A percentile compares a stretch with the other conserved stretches of the same genome.
Conservation (phyloP, 1,140 invertebrate species). For the Hycleus phaleratus region DNA sequence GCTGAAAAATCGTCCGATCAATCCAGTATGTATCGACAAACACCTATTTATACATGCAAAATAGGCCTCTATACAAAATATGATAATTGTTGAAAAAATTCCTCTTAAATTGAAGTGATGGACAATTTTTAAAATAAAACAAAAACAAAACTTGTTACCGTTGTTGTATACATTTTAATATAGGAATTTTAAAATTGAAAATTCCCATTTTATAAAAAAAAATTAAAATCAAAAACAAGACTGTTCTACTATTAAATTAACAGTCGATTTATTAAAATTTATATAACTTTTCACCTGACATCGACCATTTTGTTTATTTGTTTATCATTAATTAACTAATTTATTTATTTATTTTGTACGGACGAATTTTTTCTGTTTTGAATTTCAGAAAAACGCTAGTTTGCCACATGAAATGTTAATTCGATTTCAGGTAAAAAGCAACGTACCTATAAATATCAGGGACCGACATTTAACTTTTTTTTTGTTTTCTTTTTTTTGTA, state of each 20-base stretch:
- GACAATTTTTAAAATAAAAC: neutral
- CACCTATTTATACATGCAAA: conserved; percentile 28
- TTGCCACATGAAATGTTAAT: neutral
- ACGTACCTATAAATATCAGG: conserved; percentile 32
- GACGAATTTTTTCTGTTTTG: conserved; percentile 4
- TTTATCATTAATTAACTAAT: neutral
- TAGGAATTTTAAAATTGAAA: conserved; percentile 2
- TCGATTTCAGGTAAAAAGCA: conserved; percentile 2
- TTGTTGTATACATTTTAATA: conserved; percentile 31
- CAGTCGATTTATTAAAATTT: conserved; percentile 12
- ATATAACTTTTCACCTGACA: conserved; percentile 11
- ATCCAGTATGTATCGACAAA: conserved; percentile 36
- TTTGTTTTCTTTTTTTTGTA: conserved; percentile 31
- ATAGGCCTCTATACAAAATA: conserved; percentile 33
- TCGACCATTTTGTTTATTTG: neutral
- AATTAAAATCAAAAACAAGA: too few species aligned
- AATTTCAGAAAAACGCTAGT: conserved; percentile 2
- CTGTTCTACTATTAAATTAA: conserved; percentile 11
- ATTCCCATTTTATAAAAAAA: neutral
- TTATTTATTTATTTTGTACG: conserved; percentile 1
- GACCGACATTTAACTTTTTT: conserved; percentile 33
- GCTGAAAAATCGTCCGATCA: conserved; percentile 60
- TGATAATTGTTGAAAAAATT: conserved; percentile 22
- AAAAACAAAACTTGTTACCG: conserved; percentile 20
- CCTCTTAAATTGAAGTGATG: conserved; percentile 8